Evolutionary conservation across 2,888 invertebrate genomes (phyloP).

Genomic region (Tinea trinotella): DNA sequence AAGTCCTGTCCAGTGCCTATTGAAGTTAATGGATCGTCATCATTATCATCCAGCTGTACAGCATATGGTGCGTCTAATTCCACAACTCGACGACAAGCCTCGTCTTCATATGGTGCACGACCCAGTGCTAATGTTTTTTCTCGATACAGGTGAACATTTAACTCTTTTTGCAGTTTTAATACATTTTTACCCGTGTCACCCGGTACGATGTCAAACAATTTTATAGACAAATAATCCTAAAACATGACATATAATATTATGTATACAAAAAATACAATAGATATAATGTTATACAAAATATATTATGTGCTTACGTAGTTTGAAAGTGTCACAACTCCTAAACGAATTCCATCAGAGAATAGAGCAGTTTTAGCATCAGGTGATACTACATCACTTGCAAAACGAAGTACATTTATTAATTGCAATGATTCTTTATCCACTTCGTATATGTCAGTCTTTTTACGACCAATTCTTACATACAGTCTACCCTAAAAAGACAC

Average conservation of each 20-base stretch:
- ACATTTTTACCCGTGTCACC: constrained; percentile 30
- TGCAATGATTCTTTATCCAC: constrained; percentile 55
- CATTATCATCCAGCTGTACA: constrained; percentile 70
- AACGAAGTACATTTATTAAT: constrained; percentile 40
- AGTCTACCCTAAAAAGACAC: constrained; percentile 78
- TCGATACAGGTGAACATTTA: constrained; percentile 50
- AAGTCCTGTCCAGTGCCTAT: constrained; percentile 93
- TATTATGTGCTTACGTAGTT: constrained; percentile 42
- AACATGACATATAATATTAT: neutral
- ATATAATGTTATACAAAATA: constrained; percentile 16
- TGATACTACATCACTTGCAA: constrained; percentile 40
- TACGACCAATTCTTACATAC: constrained; percentile 79
- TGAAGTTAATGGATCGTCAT: constrained; percentile 84
- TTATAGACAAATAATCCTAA: constrained; percentile 53
- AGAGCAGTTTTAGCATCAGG: constrained; percentile 53
- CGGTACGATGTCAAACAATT: constrained; percentile 47
- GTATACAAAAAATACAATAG: neutral
- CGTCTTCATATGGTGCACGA: constrained; percentile 53
- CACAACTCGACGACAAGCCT: constrained; percentile 34
- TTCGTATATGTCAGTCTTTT: constrained; percentile 61
- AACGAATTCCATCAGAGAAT: constrained; percentile 58
- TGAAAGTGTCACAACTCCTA: constrained; percentile 65
- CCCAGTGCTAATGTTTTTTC: constrained; percentile 52
- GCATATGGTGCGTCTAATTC: constrained; percentile 66
- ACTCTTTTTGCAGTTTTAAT: constrained; percentile 41